phyloP scores from a whole-genome alignment of 1,140 invertebrate genomes.

The Drosophila mayri region DNA sequence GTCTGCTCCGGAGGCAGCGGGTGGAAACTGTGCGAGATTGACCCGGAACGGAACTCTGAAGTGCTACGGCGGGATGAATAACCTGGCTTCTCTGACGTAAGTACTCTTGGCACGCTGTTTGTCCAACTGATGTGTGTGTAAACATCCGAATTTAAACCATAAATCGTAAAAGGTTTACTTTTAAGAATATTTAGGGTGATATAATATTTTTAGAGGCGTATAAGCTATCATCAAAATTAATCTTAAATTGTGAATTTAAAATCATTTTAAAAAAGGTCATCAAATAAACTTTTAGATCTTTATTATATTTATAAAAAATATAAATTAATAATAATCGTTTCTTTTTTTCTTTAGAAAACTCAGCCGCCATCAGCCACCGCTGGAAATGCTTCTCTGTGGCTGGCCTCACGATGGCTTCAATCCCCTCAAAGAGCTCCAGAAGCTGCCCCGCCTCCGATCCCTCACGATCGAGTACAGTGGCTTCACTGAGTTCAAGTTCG shows the following conservation, averaged over 20 bases:
- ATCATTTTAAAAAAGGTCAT: no score
- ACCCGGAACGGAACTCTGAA: constrained; percentile 55
- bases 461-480: constrained; percentile 84
- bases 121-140: neutral
- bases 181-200: neutral
- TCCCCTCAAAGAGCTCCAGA: constrained; percentile 63
- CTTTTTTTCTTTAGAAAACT: neutral
- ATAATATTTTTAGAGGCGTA: neutral
- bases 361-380: neutral
- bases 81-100: constrained; percentile 61
- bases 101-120: neutral
- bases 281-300: no score
- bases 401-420: constrained; percentile 78
- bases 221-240: no score
- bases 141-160: neutral
- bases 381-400: constrained; percentile 73
- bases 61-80: constrained; percentile 81
- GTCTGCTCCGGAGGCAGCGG: constrained; percentile 57
- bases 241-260: no score
- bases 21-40: constrained; percentile 68
- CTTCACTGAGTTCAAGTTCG: constrained; percentile 74
- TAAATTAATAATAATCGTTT: no score
- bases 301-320: no score
- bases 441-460: constrained; percentile 74
- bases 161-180: neutral